Evolutionary conservation across 2,888 invertebrate genomes (phyloP).

Genomic region (Lepas anatifera): DNA sequence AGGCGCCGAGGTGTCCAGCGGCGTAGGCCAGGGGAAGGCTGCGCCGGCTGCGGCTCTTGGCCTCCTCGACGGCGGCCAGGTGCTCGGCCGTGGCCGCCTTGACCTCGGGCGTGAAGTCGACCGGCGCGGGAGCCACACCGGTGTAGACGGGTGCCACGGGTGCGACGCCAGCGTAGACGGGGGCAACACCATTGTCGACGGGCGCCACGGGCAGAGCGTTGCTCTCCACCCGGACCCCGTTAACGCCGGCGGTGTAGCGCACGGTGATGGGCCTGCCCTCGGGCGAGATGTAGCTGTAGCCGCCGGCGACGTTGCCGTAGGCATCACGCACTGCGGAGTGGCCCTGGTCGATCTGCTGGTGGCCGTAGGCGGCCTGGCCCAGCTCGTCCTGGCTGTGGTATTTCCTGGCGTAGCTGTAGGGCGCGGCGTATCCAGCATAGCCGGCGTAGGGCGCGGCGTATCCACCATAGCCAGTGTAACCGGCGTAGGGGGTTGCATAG

Average conservation of each 20-base stretch:
- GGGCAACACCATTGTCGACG: constrained; percentile 46
- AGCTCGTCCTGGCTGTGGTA: constrained; percentile 29
- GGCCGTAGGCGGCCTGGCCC: constrained; percentile 17
- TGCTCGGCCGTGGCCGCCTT: constrained; percentile 17
- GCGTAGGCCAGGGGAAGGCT: not conserved
- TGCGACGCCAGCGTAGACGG: constrained; percentile 16
- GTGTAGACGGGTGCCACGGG: constrained; percentile 11
- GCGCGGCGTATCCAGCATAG: constrained; percentile 29
- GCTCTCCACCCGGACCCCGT: constrained; percentile 36
- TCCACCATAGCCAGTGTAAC: constrained; percentile 37
- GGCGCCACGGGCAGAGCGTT: constrained; percentile 39
- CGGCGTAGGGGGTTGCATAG: constrained; percentile 19
- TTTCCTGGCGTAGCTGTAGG: constrained; percentile 29
- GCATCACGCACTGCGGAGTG: constrained; percentile 30
- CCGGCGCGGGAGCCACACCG: constrained; percentile 27
- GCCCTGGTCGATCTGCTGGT: constrained; percentile 25
- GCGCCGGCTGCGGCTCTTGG: not conserved
- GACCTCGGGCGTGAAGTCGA: constrained; percentile 38
- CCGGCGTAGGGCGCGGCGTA: constrained; percentile 41
- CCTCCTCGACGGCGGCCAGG: constrained; percentile 15
- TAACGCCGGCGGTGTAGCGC: constrained; percentile 37
- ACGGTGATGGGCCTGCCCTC: constrained; percentile 35
- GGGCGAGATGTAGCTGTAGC: constrained; percentile 39
- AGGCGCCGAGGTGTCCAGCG: constrained; percentile 31
- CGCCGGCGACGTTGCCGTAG: constrained; percentile 36